A percentile compares a stretch with the other conserved stretches of the same genome.
These are phyloP conservation scores for Dicranocentrus wangi DNA, from an alignment of 2,888 invertebrate species.

Conservation along the genomic window DNA sequence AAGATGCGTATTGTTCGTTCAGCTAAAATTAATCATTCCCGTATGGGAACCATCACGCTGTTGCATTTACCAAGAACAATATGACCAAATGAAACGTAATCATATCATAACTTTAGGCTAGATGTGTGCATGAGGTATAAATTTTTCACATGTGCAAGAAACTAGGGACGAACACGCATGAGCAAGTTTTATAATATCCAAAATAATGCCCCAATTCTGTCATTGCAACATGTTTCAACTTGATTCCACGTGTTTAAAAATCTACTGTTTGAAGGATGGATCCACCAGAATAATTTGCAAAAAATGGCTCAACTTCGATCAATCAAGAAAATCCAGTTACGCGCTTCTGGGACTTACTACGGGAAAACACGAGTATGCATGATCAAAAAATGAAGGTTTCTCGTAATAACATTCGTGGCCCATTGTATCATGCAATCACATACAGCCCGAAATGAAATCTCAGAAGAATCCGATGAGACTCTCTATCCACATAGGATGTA, in stretches of 20 bases:
- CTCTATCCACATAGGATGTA: too few relatives aligned
- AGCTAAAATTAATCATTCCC: not conserved
- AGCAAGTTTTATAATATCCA: too few relatives aligned
- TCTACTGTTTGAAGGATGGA: not conserved
- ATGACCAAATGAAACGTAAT: constrained; percentile 5
- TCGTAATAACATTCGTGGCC: not conserved
- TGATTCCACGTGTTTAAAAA: not conserved
- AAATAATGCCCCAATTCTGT: too few relatives aligned
- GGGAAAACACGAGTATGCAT: constrained; percentile 10
- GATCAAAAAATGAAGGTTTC: constrained; percentile 7
- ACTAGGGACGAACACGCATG: too few relatives aligned
- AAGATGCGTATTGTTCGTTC: not conserved
- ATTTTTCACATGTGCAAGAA: constrained; percentile 4
- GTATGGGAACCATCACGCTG: not conserved
- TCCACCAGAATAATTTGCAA: constrained; percentile 8
- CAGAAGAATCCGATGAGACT: too few relatives aligned
- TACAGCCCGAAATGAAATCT: too few relatives aligned
- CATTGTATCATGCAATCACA: not conserved
- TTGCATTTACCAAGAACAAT: constrained; percentile 1
- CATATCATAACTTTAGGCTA: not conserved
- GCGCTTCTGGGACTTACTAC: constrained; percentile 13
- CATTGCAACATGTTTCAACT: not conserved
- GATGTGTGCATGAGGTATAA: not conserved
- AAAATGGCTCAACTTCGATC: constrained; percentile 5
- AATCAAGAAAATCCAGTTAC: constrained; percentile 28